Percentiles rank a stretch among this genome's conserved stretches.
Conservation (phyloP, 92 coral and sea anemone genomes). For the Blastomussa wellsi region DNA sequence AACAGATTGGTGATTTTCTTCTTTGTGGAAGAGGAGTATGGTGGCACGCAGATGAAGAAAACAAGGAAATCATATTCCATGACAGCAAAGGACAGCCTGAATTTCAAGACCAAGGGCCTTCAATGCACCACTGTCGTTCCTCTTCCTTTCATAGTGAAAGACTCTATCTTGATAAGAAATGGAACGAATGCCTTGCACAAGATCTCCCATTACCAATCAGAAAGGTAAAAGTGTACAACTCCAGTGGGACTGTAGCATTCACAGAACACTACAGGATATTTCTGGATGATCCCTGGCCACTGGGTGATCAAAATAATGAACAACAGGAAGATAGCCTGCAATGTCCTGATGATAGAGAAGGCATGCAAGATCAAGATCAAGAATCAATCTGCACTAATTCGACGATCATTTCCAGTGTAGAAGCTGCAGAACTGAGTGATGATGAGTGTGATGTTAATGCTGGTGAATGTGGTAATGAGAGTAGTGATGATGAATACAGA, state of each 20-base stretch:
- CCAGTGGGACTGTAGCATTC: neutral
- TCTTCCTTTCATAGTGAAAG: no score
- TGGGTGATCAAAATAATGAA: neutral
- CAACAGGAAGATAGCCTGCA: neutral
- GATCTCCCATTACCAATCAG: neutral
- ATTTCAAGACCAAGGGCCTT: no score
- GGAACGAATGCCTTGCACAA: no score
- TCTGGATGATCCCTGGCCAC: neutral
- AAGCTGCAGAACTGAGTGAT: constrained; percentile 1
- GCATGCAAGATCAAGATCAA: neutral
- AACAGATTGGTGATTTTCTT: no score
- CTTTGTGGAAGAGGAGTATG: no score
- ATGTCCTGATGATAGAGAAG: neutral
- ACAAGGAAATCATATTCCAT: no score
- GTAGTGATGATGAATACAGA: neutral
- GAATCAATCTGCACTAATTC: neutral
- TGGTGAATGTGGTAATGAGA: neutral
- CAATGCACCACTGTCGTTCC: no score
- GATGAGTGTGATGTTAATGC: neutral
- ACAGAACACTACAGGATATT: neutral
- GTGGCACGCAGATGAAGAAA: no score
- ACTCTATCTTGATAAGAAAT: no score
- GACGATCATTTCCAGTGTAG: neutral
- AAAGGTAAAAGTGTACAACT: constrained; percentile 1
- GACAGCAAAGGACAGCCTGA: no score